Percentiles rank a stretch among this genome's conserved stretches.
These are phyloP conservation scores for Acanthosepion esculentum DNA, from an alignment of 2,888 invertebrate species.

Conservation along the genomic window DNA sequence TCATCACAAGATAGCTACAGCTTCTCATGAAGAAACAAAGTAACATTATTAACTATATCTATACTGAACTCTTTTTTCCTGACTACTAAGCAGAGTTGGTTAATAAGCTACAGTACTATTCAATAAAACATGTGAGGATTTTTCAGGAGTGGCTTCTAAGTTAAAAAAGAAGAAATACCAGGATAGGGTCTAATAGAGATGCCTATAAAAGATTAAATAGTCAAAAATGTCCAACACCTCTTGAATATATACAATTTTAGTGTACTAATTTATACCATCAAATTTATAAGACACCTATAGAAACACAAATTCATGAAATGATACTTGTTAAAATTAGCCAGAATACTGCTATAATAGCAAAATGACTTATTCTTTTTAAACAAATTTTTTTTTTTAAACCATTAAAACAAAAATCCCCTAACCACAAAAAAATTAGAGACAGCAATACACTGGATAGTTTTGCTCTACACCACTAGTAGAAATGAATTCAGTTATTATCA, in stretches of 20 bases:
- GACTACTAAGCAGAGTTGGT: neutral
- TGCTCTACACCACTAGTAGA: too few relatives aligned
- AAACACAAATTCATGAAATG: too few relatives aligned
- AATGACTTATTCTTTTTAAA: too few relatives aligned
- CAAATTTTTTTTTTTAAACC: too few relatives aligned
- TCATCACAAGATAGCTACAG: neutral
- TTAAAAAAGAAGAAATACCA: neutral
- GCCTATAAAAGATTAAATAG: neutral
- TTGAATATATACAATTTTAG: neutral
- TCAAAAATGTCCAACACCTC: neutral
- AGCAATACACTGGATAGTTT: too few relatives aligned
- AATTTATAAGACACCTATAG: too few relatives aligned
- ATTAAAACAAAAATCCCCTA: too few relatives aligned
- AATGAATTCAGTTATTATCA: too few relatives aligned
- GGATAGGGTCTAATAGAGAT: neutral
- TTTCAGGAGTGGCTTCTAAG: neutral
- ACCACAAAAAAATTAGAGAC: too few relatives aligned
- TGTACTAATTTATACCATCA: too few relatives aligned
- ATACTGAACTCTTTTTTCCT: neutral
- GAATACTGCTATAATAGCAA: too few relatives aligned
- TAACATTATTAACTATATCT: neutral
- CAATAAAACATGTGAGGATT: neutral
- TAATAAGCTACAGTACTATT: neutral
- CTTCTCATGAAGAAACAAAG: neutral
- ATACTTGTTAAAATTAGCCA: too few relatives aligned